These are phyloP conservation scores for Aporophyla lueneburgensis DNA, from an alignment of 2,888 invertebrate species.

Conservation along the genomic window DNA sequence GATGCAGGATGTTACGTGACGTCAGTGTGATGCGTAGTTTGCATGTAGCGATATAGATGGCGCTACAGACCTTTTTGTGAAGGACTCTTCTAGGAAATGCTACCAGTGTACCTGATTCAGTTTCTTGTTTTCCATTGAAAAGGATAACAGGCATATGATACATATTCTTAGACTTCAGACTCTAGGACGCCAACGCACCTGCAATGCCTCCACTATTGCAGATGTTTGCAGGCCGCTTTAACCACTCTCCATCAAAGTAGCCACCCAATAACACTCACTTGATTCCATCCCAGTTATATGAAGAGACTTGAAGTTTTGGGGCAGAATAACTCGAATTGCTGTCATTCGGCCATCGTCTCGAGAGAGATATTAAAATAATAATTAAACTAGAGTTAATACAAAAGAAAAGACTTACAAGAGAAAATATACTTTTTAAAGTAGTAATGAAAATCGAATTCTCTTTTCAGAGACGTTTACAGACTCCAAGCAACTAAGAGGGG, in stretches of 20 bases:
- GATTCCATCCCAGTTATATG: not conserved
- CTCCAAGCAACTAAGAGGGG: slow-evolving; percentile 68
- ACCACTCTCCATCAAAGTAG: not conserved
- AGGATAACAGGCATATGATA: not conserved
- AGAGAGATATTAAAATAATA: not conserved
- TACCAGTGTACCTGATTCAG: not conserved
- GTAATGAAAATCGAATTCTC: not conserved
- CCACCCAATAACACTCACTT: not conserved
- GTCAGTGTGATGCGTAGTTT: too few species aligned
- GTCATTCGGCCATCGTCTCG: not conserved
- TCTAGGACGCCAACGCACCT: not conserved
- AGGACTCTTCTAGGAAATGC: too few species aligned
- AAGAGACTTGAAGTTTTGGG: not conserved
- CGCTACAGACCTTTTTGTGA: too few species aligned
- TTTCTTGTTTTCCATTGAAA: not conserved
- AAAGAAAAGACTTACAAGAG: not conserved
- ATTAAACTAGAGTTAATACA: not conserved
- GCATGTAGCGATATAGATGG: too few species aligned
- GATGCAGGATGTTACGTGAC: too few species aligned
- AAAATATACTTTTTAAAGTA: too few species aligned
- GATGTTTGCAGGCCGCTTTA: not conserved
- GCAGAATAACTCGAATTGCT: not conserved
- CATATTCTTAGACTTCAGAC: not conserved
- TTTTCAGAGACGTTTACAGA: slow-evolving; percentile 66
- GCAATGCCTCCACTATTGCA: not conserved